Conservation (phyloP, 2,888 invertebrate species). For the Alcis repandata region DNA sequence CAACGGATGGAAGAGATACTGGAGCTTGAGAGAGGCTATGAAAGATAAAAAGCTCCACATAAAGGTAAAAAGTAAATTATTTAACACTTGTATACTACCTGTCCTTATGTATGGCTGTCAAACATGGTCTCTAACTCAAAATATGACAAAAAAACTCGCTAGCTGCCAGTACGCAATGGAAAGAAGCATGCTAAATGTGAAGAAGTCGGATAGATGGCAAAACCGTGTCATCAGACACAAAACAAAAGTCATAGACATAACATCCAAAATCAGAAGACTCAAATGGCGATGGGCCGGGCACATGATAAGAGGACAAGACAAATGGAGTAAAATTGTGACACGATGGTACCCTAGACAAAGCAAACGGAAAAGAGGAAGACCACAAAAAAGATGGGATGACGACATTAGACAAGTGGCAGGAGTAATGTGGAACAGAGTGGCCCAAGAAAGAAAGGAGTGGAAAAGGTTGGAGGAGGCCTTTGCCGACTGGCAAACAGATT, state of each 20-base stretch:
- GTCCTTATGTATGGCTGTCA: conserved; percentile 22
- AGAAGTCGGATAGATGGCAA: conserved; percentile 5
- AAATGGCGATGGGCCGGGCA: conserved; percentile 3
- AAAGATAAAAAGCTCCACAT: no score
- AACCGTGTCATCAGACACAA: conserved; percentile 4
- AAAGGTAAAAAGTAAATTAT: conserved; percentile 17
- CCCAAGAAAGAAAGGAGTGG: neutral
- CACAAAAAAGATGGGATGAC: conserved; percentile 13
- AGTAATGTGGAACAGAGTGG: neutral
- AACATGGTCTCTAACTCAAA: neutral
- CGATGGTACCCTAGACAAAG: conserved; percentile 30
- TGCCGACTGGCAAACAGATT: conserved; percentile 2
- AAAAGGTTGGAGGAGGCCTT: conserved; percentile 1
- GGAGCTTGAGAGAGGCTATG: no score
- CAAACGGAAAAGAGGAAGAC: conserved; percentile 34
- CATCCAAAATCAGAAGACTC: neutral
- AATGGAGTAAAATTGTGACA: conserved; percentile 12
- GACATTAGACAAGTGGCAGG: neutral
- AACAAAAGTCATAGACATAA: neutral
- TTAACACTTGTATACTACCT: conserved; percentile 31
- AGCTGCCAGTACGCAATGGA: neutral
- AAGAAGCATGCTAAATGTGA: neutral
- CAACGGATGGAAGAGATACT: no score
- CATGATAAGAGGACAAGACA: conserved; percentile 7
- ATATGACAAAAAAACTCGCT: neutral